Conservation (phyloP, 92 coral and sea anemone species). For the Bergia sp. region DNA sequence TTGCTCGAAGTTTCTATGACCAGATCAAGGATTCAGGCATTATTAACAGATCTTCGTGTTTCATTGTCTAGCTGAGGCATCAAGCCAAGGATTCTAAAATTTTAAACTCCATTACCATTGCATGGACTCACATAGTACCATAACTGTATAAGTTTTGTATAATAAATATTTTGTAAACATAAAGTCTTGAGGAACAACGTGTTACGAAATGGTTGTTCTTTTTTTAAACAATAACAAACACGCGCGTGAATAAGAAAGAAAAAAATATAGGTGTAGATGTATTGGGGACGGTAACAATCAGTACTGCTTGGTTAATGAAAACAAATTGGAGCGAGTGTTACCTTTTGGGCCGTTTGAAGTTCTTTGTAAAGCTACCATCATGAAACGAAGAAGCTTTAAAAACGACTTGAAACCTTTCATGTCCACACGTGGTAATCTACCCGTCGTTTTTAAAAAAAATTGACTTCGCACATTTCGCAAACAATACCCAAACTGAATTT, state of each 20-base stretch:
- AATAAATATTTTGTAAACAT: too few relatives aligned
- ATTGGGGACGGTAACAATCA: background rate
- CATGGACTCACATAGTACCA: background rate
- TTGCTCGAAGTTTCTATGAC: background rate
- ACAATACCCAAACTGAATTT: background rate
- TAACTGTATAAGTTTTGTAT: too few relatives aligned
- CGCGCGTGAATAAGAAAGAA: background rate
- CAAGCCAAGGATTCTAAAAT: too few relatives aligned
- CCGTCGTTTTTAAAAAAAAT: background rate
- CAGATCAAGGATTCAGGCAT: background rate
- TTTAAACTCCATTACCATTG: background rate
- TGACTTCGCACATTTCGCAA: background rate
- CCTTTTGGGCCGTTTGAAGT: background rate
- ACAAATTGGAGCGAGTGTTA: background rate
- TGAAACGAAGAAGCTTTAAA: constrained; percentile 32
- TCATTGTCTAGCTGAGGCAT: background rate
- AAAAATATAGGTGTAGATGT: background rate
- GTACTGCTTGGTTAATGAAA: background rate
- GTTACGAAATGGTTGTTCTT: background rate
- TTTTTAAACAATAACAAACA: background rate
- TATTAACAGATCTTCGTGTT: background rate
- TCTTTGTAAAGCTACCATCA: constrained; percentile 17
- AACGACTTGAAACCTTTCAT: constrained; percentile 20
- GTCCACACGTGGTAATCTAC: background rate
- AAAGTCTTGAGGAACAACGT: too few relatives aligned